Evolutionary conservation across 2,888 invertebrate genomes (phyloP).

Genomic region (Aphidius colemani): DNA sequence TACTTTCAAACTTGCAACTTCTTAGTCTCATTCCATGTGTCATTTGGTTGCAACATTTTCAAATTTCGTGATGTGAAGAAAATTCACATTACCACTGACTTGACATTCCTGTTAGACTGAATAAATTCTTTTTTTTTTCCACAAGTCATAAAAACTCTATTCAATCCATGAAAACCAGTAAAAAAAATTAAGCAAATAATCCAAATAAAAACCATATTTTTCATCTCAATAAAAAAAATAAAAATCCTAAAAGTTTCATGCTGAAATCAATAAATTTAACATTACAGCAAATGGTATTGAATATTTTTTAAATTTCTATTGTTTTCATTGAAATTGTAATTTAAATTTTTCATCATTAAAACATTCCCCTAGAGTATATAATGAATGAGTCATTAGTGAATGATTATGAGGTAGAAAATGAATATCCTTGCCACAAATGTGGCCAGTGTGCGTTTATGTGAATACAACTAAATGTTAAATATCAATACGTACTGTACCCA

Average conservation of each 20-base stretch:
- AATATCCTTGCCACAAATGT: constrained; percentile 30
- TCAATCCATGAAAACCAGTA: too few relatives aligned
- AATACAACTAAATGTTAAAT: not conserved
- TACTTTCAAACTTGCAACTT: constrained; percentile 36
- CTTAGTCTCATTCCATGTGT: not conserved
- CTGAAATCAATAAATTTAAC: too few relatives aligned
- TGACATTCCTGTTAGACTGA: too few relatives aligned
- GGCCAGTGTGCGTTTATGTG: constrained; percentile 1
- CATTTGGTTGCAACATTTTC: not conserved
- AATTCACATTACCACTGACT: not conserved
- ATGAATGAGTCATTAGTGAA: constrained; percentile 43
- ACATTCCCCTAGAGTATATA: not conserved
- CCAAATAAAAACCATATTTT: too few relatives aligned
- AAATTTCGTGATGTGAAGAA: not conserved
- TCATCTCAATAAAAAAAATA: too few relatives aligned
- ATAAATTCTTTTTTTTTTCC: too few relatives aligned
- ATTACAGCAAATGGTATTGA: too few relatives aligned
- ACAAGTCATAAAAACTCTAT: too few relatives aligned
- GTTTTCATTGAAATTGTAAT: too few relatives aligned
- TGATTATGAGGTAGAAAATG: constrained; percentile 48
- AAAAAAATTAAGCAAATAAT: too few relatives aligned
- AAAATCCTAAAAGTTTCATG: too few relatives aligned
- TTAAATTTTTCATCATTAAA: not conserved
- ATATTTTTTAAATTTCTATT: too few relatives aligned
- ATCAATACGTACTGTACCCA: not conserved